These are phyloP conservation scores for Galerucella calmariensis DNA, from an alignment of 2,888 invertebrate species.

Conservation along the genomic window DNA sequence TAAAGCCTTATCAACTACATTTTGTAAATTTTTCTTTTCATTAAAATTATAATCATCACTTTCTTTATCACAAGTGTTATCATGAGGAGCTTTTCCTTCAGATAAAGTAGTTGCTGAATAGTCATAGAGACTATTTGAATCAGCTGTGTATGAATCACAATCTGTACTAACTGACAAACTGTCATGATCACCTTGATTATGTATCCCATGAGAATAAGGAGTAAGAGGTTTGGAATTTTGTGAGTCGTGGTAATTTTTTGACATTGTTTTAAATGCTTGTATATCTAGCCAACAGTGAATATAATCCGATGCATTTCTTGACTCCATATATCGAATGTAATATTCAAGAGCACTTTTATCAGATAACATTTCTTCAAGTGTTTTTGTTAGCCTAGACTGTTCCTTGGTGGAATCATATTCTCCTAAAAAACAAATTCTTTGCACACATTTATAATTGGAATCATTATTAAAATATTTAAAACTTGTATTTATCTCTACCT, in stretches of 20 bases:
- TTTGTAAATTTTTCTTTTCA: conserved; percentile 48
- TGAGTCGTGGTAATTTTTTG: conserved; percentile 39
- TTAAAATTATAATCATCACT: conserved; percentile 42
- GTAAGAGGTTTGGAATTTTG: conserved; percentile 21
- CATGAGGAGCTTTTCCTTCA: conserved; percentile 48
- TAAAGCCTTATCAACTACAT: conserved; percentile 71
- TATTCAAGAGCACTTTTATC: conserved; percentile 85
- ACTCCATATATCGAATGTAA: conserved; percentile 88
- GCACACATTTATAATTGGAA: conserved; percentile 4
- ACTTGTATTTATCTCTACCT: too few relatives aligned
- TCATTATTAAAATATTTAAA: not conserved
- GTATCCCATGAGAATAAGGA: conserved; percentile 48
- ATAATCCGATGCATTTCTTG: conserved; percentile 73
- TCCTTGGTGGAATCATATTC: conserved; percentile 54
- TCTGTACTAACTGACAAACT: conserved; percentile 65
- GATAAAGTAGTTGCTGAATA: conserved; percentile 52
- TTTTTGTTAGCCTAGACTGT: conserved; percentile 77
- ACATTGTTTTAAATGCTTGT: conserved; percentile 72
- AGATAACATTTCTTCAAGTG: conserved; percentile 77
- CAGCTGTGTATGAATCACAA: conserved; percentile 63
- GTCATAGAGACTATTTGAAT: conserved; percentile 61
- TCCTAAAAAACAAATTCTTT: conserved; percentile 49
- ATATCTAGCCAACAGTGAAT: conserved; percentile 83
- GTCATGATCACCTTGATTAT: conserved; percentile 60
- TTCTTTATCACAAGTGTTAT: conserved; percentile 58